Evolutionary conservation across 2,888 invertebrate genomes (phyloP), one percentile per base, ranked within the genome.

Genomic region (Marronus borbonicus): DNA sequence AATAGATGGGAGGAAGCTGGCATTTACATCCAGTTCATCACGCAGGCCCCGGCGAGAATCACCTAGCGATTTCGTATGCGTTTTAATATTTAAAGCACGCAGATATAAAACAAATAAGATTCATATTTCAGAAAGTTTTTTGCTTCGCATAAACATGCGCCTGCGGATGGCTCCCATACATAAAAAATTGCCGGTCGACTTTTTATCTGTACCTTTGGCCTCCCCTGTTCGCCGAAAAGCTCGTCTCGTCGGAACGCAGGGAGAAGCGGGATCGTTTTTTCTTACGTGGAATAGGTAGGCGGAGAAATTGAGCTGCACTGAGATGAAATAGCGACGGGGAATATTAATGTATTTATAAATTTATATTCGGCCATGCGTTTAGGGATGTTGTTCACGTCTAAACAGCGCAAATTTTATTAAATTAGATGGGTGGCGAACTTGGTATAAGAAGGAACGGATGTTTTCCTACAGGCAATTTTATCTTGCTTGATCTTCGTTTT

Each of bases 61-160:
- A 70, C 70, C 70, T 58, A 70, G 70, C 55, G 70, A 70, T 58
- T 55, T 36, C 70, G 36, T 24, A 20, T 58, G n/a, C 36, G 55
- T 55, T 70, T 70, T 70, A 70, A 70, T 70, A 70, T 70, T 70
- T 70, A 70, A 70, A 70, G 58, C 70, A 70, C 70, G 70, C 55
- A 58, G 70, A 70, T 70, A 70, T 70, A 70, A 70, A 70, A 70
- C 70, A 70, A 70, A 70, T 70, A 70, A 70, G 70, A 70, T 70
- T 70, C 70, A 70, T 70, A 70, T 70, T 70, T 70, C 70, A 70
- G 31, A 70, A 70, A 70, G 58, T 55, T 70, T 58, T 36, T 44
- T 70, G n/a, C 66, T 55, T 70, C 70, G 55, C 70, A 36, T 70
- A 70, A 70, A 70, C 69, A 70, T 28, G 12, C 55, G 28, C 66